Percentiles rank a stretch among this genome's conserved stretches.
These are phyloP conservation scores for Euzetes globulus DNA, from an alignment of 2,888 invertebrate species.

Conservation along the genomic window DNA sequence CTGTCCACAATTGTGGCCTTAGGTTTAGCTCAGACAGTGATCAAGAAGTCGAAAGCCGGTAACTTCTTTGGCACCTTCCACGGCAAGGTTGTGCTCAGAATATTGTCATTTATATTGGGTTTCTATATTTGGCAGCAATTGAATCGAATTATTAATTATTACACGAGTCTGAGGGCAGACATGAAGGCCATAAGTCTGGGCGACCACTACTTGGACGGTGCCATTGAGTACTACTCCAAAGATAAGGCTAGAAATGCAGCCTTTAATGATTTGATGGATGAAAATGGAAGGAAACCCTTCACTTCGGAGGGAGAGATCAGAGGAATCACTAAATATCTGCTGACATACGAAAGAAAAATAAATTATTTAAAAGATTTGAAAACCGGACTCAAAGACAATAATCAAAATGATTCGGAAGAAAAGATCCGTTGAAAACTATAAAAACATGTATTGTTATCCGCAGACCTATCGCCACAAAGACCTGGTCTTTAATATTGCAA, in stretches of 20 bases:
- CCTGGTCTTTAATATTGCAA: no score
- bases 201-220: conserved; percentile 61
- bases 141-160: conserved; percentile 49
- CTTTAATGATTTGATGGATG: conserved; percentile 59
- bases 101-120: not conserved
- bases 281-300: conserved; percentile 50
- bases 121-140: not conserved
- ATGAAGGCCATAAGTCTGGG: conserved; percentile 56
- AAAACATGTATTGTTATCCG: no score
- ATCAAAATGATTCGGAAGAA: not conserved
- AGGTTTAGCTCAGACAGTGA: not conserved
- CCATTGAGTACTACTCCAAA: conserved; percentile 67
- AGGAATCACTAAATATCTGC: not conserved
- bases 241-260: conserved; percentile 64
- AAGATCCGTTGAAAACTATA: no score
- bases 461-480: no score
- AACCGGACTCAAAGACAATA: not conserved
- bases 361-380: not conserved
- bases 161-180: conserved; percentile 55
- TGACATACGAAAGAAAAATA: not conserved
- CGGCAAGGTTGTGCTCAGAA: not conserved
- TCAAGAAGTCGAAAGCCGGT: not conserved
- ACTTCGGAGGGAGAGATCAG: conserved; percentile 4
- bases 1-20: not conserved
- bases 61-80: not conserved